Evolutionary conservation across 2,888 invertebrate genomes (phyloP).

Genomic region (Eugnorisma glareosa): DNA sequence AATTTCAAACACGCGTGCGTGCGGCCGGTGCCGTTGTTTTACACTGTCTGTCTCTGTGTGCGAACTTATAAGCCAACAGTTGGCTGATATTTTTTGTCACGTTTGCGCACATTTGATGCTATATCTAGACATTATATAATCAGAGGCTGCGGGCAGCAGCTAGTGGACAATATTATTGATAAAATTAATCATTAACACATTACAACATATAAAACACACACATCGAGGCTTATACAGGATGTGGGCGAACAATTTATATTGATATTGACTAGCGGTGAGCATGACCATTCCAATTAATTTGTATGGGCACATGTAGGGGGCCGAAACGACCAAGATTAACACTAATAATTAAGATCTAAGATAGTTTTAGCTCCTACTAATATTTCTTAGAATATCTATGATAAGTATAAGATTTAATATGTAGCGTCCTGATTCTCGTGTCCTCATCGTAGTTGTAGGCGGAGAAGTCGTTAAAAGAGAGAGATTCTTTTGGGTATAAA

Average conservation of each 20-base stretch:
- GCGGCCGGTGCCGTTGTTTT: too few species aligned
- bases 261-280: conserved; percentile 48
- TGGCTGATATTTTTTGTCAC: too few species aligned
- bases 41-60: too few species aligned
- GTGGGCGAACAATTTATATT: conserved; percentile 44
- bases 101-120: too few species aligned
- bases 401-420: conserved; percentile 8
- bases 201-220: not conserved
- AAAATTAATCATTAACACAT: conserved; percentile 4
- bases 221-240: conserved; percentile 22
- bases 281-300: conserved; percentile 45
- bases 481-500: not conserved
- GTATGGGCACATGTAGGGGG: conserved; percentile 24
- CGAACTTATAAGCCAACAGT: too few species aligned
- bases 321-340: conserved; percentile 21
- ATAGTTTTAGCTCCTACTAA: conserved; percentile 4
- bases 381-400: conserved; percentile 28
- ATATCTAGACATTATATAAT: too few species aligned
- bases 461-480: not conserved
- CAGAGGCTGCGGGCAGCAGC: too few species aligned
- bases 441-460: not conserved
- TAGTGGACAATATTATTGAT: not conserved
- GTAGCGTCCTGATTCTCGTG: conserved; percentile 11
- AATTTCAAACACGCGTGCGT: too few species aligned
- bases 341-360: conserved; percentile 31